These are phyloP conservation scores for Tiliqua scincoides DNA, from an alignment of 2,113 vertebrate species.

Conservation along the genomic window DNA sequence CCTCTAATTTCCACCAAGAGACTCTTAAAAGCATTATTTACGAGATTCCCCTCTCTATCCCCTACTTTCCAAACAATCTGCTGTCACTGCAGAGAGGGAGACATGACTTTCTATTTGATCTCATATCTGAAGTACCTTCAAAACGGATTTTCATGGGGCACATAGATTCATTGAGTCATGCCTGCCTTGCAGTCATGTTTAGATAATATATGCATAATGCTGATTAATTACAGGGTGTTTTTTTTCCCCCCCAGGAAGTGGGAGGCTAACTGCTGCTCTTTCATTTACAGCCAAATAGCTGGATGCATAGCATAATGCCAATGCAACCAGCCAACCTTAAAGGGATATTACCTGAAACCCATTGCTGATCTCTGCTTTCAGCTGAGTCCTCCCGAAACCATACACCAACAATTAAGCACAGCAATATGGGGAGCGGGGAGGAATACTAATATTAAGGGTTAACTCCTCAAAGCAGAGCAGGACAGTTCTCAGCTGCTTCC, in stretches of 20 bases:
- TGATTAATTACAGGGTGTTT: slow-evolving; percentile 35
- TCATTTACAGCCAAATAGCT: slow-evolving; percentile 46
- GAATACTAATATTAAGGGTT: too few relatives aligned
- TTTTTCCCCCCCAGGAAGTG: not conserved
- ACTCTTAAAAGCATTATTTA: slow-evolving; percentile 26
- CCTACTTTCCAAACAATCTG: not conserved
- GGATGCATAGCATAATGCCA: slow-evolving; percentile 27
- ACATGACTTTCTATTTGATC: not conserved
- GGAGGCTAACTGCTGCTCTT: slow-evolving; percentile 44
- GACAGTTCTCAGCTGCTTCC: too few relatives aligned
- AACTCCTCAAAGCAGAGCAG: too few relatives aligned
- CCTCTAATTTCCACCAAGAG: slow-evolving; percentile 20
- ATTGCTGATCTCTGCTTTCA: too few relatives aligned
- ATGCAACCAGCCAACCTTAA: slow-evolving; percentile 17
- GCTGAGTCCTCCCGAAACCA: too few relatives aligned
- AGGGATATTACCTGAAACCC: not conserved
- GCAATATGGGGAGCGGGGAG: too few relatives aligned
- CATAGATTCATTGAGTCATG: not conserved
- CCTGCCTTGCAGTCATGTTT: slow-evolving; percentile 7
- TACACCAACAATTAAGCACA: too few relatives aligned
- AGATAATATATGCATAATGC: slow-evolving; percentile 2
- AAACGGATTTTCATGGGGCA: not conserved
- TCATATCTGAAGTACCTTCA: not conserved
- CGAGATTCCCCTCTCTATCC: not conserved
- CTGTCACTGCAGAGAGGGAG: not conserved